Percentiles rank a stretch among this genome's conserved stretches.
Evolutionary conservation across 2,888 invertebrate genomes (phyloP).

Genomic region (Agonopterix heracliana): DNA sequence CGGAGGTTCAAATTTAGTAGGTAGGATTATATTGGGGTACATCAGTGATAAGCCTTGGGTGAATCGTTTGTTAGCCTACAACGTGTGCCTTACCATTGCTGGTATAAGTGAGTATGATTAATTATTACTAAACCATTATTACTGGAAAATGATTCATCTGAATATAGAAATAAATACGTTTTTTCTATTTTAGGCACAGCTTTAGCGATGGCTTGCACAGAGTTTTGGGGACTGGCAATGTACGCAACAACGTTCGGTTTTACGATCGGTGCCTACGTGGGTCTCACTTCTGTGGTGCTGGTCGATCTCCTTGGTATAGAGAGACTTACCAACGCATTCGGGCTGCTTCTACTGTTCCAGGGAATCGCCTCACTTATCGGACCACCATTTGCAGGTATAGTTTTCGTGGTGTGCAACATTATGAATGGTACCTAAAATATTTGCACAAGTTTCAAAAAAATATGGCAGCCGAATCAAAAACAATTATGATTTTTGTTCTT

Average conservation of each 20-base stretch:
- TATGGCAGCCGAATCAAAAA: too few relatives aligned
- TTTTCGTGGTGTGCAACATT: neutral
- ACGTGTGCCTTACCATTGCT: constrained; percentile 89
- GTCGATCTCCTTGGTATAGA: constrained; percentile 96
- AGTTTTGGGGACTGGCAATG: constrained; percentile 83
- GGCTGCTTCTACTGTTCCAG: constrained; percentile 93
- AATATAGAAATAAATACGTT: neutral
- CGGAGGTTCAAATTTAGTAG: constrained; percentile 92
- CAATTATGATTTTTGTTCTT: too few relatives aligned
- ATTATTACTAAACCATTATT: neutral
- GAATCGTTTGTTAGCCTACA: constrained; percentile 93
- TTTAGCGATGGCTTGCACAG: constrained; percentile 84
- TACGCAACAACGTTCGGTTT: constrained; percentile 91
- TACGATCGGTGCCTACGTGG: constrained; percentile 96
- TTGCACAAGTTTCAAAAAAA: neutral
- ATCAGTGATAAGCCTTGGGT: constrained; percentile 93
- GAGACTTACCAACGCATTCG: constrained; percentile 96
- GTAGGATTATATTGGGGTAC: constrained; percentile 91
- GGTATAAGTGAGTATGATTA: constrained; percentile 83
- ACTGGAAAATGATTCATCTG: neutral
- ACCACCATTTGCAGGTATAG: constrained; percentile 92
- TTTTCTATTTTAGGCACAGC: constrained; percentile 80
- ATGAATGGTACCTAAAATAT: neutral
- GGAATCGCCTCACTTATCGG: constrained; percentile 95
- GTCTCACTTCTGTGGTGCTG: constrained; percentile 95